phyloP scores from a whole-genome alignment of 2,888 invertebrate species.

The Apomyelois bistriatella region DNA sequence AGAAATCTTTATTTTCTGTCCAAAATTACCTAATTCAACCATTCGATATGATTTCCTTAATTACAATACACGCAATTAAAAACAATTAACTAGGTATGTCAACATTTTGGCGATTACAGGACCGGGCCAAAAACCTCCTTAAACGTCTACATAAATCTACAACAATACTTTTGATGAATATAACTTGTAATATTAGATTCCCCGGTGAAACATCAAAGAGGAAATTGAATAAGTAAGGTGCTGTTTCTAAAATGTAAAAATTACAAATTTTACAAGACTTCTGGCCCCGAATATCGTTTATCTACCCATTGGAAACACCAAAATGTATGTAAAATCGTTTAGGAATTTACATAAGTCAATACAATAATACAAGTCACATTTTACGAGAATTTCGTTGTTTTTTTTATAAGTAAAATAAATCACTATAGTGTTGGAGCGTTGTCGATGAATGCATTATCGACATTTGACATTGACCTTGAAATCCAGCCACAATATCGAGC shows the following conservation, averaged over 20 bases:
- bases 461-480: background rate
- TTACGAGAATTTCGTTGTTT: conserved; percentile 3
- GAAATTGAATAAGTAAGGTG: background rate
- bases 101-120: background rate
- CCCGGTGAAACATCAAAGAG: background rate
- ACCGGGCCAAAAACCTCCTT: conserved; percentile 1
- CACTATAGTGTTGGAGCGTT: conserved; percentile 1
- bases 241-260: background rate
- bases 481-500: background rate
- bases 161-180: background rate
- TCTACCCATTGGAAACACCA: background rate
- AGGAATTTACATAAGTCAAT: conserved; percentile 1
- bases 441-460: background rate
- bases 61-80: conserved; percentile 53
- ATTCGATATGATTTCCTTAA: conserved; percentile 73
- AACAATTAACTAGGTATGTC: conserved; percentile 27
- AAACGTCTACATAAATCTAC: background rate
- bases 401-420: conserved; percentile 7
- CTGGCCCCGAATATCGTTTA: background rate
- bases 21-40: conserved; percentile 68
- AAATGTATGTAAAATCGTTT: background rate
- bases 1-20: conserved; percentile 72
- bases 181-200: background rate
- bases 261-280: background rate
- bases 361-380: background rate